Base-by-base conservation (phyloP, 2,797 vertebrate genomes). In the Lerista edwardsae region DNA sequence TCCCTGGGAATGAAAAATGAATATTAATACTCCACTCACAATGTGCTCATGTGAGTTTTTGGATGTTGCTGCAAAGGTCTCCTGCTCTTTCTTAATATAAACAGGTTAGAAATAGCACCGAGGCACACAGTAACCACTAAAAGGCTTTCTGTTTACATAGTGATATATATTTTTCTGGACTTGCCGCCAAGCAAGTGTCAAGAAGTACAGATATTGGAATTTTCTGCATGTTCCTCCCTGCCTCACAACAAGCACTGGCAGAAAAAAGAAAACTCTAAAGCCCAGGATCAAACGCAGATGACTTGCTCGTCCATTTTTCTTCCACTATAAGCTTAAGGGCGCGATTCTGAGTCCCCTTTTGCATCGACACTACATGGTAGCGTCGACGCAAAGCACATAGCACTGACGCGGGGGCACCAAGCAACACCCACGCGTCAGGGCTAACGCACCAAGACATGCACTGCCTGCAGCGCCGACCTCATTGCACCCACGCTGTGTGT, bases 321-420 rank as follows among this genome's bases (percentile, higher is more conserved):
- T 83, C 75, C 85, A 78, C 25, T 59, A n/a, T n/a, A 91, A 87
- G n/a, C 47, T n/a, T 83, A 91, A 75, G 12, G 2, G n/a, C n/a
- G n/a, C n/a, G n/a, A n/a, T n/a, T n/a, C n/a, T n/a, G n/a, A n/a
- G n/a, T n/a, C n/a, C n/a, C n/a, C n/a, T n/a, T n/a, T n/a, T n/a
- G n/a, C n/a, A n/a, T n/a, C n/a, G n/a, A n/a, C n/a, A n/a, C n/a
- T n/a, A n/a, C n/a, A n/a, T n/a, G n/a, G n/a, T n/a, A n/a, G n/a
- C n/a, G n/a, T n/a, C n/a, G n/a, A n/a, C n/a, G n/a, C n/a, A n/a
- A n/a, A n/a, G n/a, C n/a, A n/a, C n/a, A n/a, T n/a, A n/a, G n/a
- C n/a, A n/a, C n/a, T n/a, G n/a, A n/a, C n/a, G n/a, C n/a, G n/a
- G n/a, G n/a, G n/a, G n/a, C n/a, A n/a, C n/a, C n/a, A n/a, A n/a